Base-by-base conservation (phyloP, 53 echinoderm and acorn worm species). In the Luidia sarsii region DNA sequence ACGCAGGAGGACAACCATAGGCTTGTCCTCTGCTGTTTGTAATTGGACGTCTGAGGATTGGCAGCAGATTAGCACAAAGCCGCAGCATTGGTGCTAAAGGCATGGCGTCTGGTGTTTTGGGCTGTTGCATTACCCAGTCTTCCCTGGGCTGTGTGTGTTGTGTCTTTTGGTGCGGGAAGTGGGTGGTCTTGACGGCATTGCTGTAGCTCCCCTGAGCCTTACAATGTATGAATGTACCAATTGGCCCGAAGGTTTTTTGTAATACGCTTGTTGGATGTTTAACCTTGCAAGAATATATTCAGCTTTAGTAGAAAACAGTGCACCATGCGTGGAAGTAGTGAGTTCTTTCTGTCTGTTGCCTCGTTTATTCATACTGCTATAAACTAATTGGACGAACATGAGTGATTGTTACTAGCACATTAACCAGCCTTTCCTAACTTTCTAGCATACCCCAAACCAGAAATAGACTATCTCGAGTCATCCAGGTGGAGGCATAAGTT, bases 251-350 rank as follows among this genome's bases (percentile, higher is more conserved):
- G 51, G 51, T 71, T 84, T 83, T 83, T 71, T 84, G 64, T 68
- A 63, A 50, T 34, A 63, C 46, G 84, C 84, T 84, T 84, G 84
- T 84, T 84, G 84, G 73, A 72, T 56, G 77, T 71, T 84, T 72
- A 84, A 84, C 84, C 64, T 84, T 84, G 84, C 84, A 84, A 84
- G 72, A 84, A 84, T 84, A 84, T 84, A 84, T 50, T 84, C 84
- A 50, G 84, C 84, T 84, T 84, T 84, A 73, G 71, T 84, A 84
- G 84, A 84, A 84, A 84, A 70, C 25, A n/a, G n/a, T n/a, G n/a
- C 19, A 80, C 65, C 21, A 10, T 65, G 51, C 52, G 2, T 65
- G 53, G 4, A n/a, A 16, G 46, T 46, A 8, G 46, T 46, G 53
- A n/a, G 18, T 21, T 4, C n/a, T 53, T 53, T 53, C 10, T 53